Evolutionary conservation across 2,888 invertebrate species (phyloP).

Genomic region (Volucella bombylans): DNA sequence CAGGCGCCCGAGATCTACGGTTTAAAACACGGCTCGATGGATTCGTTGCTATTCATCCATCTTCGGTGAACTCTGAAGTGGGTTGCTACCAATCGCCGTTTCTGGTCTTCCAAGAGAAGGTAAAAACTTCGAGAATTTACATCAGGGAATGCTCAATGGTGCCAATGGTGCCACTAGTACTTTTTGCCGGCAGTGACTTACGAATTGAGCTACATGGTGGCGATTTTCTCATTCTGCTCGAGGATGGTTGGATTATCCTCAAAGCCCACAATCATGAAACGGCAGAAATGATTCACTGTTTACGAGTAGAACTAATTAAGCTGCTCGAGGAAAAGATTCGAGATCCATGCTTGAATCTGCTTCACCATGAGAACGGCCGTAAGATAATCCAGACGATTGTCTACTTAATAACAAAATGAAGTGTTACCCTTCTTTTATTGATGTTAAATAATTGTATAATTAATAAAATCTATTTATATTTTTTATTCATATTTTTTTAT

Average conservation of each 20-base stretch:
- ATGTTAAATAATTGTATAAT: too few species aligned
- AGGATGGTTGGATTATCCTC: conserved; percentile 92
- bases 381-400: conserved; percentile 90
- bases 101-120: conserved; percentile 91
- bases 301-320: conserved; percentile 89
- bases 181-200: conserved; percentile 89
- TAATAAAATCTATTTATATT: too few species aligned
- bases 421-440: too few species aligned
- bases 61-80: conserved; percentile 88
- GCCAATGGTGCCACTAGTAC: conserved; percentile 88
- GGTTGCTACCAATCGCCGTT: conserved; percentile 89
- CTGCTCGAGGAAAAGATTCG: conserved; percentile 92
- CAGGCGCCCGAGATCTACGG: conserved; percentile 87
- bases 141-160: conserved; percentile 92
- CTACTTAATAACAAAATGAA: conserved; percentile 85
- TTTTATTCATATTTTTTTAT: too few species aligned
- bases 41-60: conserved; percentile 89
- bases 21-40: conserved; percentile 90
- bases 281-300: conserved; percentile 91
- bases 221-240: conserved; percentile 88
- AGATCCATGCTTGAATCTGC: conserved; percentile 89
- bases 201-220: conserved; percentile 89
- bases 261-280: conserved; percentile 90
- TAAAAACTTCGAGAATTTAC: conserved; percentile 90
- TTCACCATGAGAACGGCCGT: conserved; percentile 89